Base-by-base conservation (phyloP, 2,888 invertebrate species). In the Tortrix viridana region DNA sequence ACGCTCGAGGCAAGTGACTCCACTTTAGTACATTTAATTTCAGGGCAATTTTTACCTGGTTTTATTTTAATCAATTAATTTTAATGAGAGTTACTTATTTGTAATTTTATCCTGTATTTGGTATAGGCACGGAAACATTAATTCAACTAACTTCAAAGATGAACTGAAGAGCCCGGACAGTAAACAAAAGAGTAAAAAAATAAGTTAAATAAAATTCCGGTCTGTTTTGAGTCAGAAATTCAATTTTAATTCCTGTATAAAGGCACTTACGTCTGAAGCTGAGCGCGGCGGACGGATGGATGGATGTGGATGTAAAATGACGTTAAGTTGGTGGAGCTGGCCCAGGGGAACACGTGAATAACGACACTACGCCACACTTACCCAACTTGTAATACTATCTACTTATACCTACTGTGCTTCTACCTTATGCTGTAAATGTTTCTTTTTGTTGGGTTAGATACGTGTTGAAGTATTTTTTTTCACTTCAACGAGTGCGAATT, bases 101-200 rank as follows among this genome's bases (percentile, higher is more conserved):
- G 9, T 32, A 32, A 22, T 12, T 32, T 32, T 32, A 32, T 32
- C 32, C 32, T 32, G 12, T 32, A 38, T 14, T 26, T 23, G 43
- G 38, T 44, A 52, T 20, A n/a, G n/a, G n/a, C n/a, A 47, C 50
- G 44, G 16, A 56, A 62, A 52, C 49, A 49, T 22, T 3, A 50
- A 61, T 49, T 56, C 18, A 47, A 46, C 46, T 46, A 19, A n/a
- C 49, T 46, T 56, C 62, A 50, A 46, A 57, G 46, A 44, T n/a
- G 20, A 50, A 59, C 44, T 26, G 44, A 44, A 56, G 55, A 46
- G 44, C 18, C 19, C 50, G 12, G 37, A 46, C 19, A 56, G 43
- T 52, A 50, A 56, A 57, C 62, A 56, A 56, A 56, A 44, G 22
- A 18, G 46, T 18, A 62, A 46, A 44, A 52, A 62, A 57, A 50